Conservation (phyloP, 2,888 invertebrate species). For the Bhutanitis thaidina region DNA sequence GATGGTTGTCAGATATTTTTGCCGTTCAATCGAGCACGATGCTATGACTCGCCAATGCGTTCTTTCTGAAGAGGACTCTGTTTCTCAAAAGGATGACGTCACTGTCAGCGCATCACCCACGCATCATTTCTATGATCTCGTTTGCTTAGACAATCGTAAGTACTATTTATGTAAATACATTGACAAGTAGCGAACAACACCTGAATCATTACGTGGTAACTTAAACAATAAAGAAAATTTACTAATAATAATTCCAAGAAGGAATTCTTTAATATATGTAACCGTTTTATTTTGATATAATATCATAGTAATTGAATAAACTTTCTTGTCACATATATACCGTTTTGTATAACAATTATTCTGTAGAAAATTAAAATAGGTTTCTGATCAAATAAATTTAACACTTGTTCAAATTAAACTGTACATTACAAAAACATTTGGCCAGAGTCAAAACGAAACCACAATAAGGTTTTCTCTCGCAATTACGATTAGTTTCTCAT, state of each 20-base stretch:
- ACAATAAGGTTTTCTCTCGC: constrained; percentile 30
- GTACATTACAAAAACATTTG: neutral
- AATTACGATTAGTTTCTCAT: constrained; percentile 73
- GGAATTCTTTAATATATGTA: no score
- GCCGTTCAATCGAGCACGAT: constrained; percentile 93
- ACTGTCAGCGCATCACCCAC: constrained; percentile 91
- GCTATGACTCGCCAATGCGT: constrained; percentile 92
- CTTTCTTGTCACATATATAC: neutral
- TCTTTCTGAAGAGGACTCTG: constrained; percentile 94
- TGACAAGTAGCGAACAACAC: no score
- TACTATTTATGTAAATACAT: constrained; percentile 37
- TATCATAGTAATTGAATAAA: no score
- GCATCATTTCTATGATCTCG: constrained; percentile 93
- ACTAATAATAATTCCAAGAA: no score
- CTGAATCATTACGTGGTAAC: no score
- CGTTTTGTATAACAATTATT: no score
- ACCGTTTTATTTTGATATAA: no score
- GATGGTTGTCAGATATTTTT: constrained; percentile 82
- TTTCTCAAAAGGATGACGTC: constrained; percentile 93
- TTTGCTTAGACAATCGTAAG: constrained; percentile 94
- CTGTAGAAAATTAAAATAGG: no score
- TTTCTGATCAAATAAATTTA: no score
- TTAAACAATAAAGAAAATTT: no score
- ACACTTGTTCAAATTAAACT: no score
- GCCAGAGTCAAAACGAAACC: constrained; percentile 19